Percentiles rank a stretch among this genome's conserved stretches.
Evolutionary conservation across 2,888 invertebrate genomes (phyloP).

Genomic region (Caradrina kadenii): DNA sequence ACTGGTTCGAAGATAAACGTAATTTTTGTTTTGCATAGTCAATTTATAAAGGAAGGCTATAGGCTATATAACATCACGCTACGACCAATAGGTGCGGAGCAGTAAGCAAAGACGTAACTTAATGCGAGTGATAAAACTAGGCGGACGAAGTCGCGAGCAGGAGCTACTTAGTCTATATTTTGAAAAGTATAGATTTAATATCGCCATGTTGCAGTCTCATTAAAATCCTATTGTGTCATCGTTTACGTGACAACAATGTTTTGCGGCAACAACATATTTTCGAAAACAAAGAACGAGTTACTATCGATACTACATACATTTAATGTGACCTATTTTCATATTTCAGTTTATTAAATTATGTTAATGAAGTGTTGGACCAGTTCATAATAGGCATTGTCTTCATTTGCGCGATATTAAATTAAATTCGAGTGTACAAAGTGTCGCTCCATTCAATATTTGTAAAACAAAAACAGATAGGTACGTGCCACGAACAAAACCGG

Average conservation of each 20-base stretch:
- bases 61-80: too few relatives aligned
- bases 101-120: too few relatives aligned
- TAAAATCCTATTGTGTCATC: not conserved
- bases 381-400: slow-evolving; percentile 16
- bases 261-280: not conserved
- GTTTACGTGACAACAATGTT: not conserved
- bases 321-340: slow-evolving; percentile 28
- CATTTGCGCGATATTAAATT: slow-evolving; percentile 13
- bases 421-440: slow-evolving; percentile 2
- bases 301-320: not conserved
- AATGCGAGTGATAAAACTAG: too few relatives aligned
- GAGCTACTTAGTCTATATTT: too few relatives aligned
- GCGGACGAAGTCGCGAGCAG: too few relatives aligned
- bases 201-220: too few relatives aligned
- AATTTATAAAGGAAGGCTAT: too few relatives aligned
- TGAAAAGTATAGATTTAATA: too few relatives aligned
- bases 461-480: not conserved
- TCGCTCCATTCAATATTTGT: not conserved
- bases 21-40: too few relatives aligned
- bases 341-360: slow-evolving; percentile 35
- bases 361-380: slow-evolving; percentile 5
- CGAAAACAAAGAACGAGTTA: not conserved
- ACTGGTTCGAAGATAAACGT: too few relatives aligned
- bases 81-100: too few relatives aligned
- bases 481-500: not conserved